Evolutionary conservation across 2,888 invertebrate genomes (phyloP).

Genomic region (Hesperia comma): DNA sequence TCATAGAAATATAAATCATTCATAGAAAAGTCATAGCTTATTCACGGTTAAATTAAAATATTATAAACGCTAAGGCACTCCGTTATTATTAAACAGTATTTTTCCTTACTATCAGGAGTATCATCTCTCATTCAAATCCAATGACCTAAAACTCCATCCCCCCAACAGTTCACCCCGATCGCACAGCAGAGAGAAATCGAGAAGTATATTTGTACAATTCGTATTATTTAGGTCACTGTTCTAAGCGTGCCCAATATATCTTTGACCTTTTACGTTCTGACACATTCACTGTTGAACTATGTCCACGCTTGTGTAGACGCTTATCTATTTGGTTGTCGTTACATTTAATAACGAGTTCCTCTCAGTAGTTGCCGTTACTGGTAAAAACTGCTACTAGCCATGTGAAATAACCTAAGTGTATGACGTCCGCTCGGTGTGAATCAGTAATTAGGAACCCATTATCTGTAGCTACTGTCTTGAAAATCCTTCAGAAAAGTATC

Average conservation of each 20-base stretch:
- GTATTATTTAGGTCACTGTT: conserved; percentile 6
- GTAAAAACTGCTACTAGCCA: no score
- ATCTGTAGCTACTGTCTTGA: no score
- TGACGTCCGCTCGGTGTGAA: no score
- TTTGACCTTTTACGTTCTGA: conserved; percentile 14
- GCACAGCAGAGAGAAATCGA: not conserved
- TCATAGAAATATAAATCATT: no score
- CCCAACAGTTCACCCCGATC: not conserved
- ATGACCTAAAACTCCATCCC: not conserved
- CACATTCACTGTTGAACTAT: not conserved
- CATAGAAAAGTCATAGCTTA: no score
- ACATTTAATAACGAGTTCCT: not conserved
- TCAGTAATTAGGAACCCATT: no score
- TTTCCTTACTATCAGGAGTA: no score
- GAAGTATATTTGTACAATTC: not conserved
- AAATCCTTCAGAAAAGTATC: no score
- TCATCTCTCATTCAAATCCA: not conserved
- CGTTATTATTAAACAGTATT: no score
- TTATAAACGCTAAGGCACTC: no score
- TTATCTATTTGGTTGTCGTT: conserved; percentile 5
- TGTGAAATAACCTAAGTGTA: no score
- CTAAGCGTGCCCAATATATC: conserved; percentile 10
- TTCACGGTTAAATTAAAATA: no score
- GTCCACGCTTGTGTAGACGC: not conserved
- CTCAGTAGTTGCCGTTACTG: not conserved